Base-by-base conservation (phyloP, 1,140 invertebrate genomes). In the Theocolax elegans region DNA sequence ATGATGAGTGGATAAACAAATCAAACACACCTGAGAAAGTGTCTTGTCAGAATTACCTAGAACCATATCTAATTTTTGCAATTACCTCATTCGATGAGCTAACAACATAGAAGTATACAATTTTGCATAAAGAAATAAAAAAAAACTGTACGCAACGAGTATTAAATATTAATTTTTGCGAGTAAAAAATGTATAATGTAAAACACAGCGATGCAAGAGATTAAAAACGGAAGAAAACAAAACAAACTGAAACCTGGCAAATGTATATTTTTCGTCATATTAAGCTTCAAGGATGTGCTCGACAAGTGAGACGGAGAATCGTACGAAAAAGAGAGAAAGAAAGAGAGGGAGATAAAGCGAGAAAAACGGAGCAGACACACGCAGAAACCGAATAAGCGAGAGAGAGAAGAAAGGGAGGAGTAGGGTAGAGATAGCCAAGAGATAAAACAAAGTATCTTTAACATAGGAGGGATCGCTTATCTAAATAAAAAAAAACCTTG, bases 201-300 rank as follows among this genome's bases (percentile, higher is more conserved):
- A n/a, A n/a, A n/a, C n/a, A n/a, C n/a, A n/a, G n/a, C n/a, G n/a
- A n/a, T n/a, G n/a, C n/a, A n/a, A n/a, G n/a, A n/a, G n/a, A n/a
- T n/a, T n/a, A n/a, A n/a, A n/a, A n/a, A n/a, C n/a, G n/a, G n/a
- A 1, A 58, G 6, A 15, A 15, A 51, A 40, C 13, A 51, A 25
- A 2, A 49, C 1, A 35, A 51, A 64, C 38, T 38, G 46, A 38
- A n/a, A n/a, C n/a, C n/a, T 31, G 51, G 17, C 25, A 56, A 65
- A 65, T 66, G 38, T 66, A 66, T 10, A 35, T 35, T 66, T 56
- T 56, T 66, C 64, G 51, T 44, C 40, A 53, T 53, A 64, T 31
- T 44, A 65, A 54, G 23, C 35, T 38, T 66, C 51, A 56, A 66
- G 51, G 64, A 66, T 66, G 48, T 65, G 13, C 19, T 53, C 23